Percentiles rank a stretch among this genome's conserved stretches.
Evolutionary conservation across 2,797 vertebrate genomes (phyloP).

Genomic region (Schizothorax lantsangensis): DNA sequence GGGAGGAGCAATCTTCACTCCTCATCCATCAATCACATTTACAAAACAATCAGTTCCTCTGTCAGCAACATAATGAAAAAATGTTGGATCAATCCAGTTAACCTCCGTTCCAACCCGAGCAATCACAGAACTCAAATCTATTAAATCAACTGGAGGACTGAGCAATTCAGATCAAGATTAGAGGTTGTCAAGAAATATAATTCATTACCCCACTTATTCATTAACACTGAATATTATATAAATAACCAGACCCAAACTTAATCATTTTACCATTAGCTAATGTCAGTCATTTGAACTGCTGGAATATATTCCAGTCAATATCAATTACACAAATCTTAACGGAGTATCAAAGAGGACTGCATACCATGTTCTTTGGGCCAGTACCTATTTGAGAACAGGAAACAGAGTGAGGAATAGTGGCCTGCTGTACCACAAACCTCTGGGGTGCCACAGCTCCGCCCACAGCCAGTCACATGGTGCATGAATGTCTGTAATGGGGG

Average conservation of each 20-base stretch:
- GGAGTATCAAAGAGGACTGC: constrained; percentile 39
- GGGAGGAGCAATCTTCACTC: constrained; percentile 22
- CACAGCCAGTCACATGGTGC: background rate
- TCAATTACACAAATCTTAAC: constrained; percentile 49
- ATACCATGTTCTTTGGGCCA: constrained; percentile 25
- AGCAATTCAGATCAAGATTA: constrained; percentile 59
- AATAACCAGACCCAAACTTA: constrained; percentile 61
- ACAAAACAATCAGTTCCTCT: constrained; percentile 48
- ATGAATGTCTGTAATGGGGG: background rate
- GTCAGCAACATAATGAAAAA: constrained; percentile 31
- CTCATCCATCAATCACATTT: constrained; percentile 40
- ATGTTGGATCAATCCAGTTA: constrained; percentile 40
- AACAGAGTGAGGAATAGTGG: constrained; percentile 1
- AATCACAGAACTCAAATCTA: constrained; percentile 46
- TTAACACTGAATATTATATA: constrained; percentile 62
- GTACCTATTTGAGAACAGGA: constrained; percentile 35
- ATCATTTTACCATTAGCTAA: constrained; percentile 63
- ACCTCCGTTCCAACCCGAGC: constrained; percentile 19
- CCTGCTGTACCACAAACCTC: constrained; percentile 16
- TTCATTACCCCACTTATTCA: constrained; percentile 56
- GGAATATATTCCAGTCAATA: constrained; percentile 59
- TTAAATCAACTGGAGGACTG: constrained; percentile 48
- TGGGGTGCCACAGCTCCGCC: background rate
- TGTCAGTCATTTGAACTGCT: constrained; percentile 53
- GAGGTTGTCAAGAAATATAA: constrained; percentile 59